Conservation (phyloP, 2,888 invertebrate species). For the Amiota mariae region DNA sequence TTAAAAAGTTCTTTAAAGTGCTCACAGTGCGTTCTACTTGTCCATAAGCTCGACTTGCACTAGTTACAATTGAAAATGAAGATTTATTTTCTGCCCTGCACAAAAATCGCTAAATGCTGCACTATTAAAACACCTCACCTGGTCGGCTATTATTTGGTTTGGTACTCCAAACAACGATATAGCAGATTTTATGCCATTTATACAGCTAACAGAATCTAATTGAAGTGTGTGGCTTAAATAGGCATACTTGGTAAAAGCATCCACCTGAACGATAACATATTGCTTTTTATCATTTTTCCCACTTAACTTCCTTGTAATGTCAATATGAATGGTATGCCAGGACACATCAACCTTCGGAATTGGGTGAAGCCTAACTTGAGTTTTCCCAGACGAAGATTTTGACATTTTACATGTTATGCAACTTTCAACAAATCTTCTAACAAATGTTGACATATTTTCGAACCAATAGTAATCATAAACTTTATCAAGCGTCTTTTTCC, state of each 20-base stretch:
- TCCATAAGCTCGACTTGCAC: slow-evolving; percentile 41
- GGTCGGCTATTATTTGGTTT: slow-evolving; percentile 33
- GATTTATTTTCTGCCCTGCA: too few relatives aligned
- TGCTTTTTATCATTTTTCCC: slow-evolving; percentile 27
- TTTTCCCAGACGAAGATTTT: not conserved
- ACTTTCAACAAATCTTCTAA: slow-evolving; percentile 15
- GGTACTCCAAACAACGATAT: slow-evolving; percentile 30
- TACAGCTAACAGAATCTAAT: slow-evolving; percentile 32
- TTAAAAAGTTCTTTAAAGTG: slow-evolving; percentile 33
- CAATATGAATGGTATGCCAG: slow-evolving; percentile 27
- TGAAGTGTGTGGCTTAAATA: slow-evolving; percentile 13
- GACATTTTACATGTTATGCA: slow-evolving; percentile 32
- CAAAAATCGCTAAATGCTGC: slow-evolving; percentile 26
- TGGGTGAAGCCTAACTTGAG: slow-evolving; percentile 20
- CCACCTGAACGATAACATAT: too few relatives aligned
- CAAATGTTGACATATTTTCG: slow-evolving; percentile 8
- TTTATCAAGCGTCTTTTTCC: slow-evolving; percentile 34
- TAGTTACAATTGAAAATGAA: slow-evolving; percentile 40
- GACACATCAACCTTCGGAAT: slow-evolving; percentile 12
- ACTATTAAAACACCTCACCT: slow-evolving; percentile 34
- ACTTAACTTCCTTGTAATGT: slow-evolving; percentile 23
- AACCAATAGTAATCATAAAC: slow-evolving; percentile 27
- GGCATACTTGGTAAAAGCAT: slow-evolving; percentile 26
- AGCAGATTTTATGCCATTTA: slow-evolving; percentile 20
- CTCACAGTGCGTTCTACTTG: slow-evolving; percentile 41